Percentiles rank a stretch among this genome's conserved stretches.
Evolutionary conservation across 2,113 vertebrate genomes (phyloP).

Genomic region (Aepyceros melampus): DNA sequence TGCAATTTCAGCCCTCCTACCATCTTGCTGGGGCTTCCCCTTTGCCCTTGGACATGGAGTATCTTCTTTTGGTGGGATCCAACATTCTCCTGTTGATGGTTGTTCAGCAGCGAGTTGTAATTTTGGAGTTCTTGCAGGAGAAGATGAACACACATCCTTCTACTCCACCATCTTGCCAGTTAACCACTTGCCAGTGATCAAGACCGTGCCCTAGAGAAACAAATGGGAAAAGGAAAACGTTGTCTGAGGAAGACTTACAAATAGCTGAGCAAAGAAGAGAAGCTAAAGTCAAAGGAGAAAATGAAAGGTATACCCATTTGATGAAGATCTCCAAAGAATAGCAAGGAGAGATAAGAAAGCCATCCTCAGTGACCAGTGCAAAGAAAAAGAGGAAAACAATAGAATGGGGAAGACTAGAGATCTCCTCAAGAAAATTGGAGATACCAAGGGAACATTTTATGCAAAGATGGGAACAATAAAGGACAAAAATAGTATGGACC

Average conservation of each 20-base stretch:
- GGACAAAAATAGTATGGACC: not conserved
- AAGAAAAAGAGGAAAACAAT: not conserved
- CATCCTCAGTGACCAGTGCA: not conserved
- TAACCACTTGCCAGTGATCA: not conserved
- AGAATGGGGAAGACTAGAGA: not conserved
- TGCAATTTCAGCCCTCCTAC: rapidly evolving
- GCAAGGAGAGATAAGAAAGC: not conserved
- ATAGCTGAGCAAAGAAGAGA: not conserved
- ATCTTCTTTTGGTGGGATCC: not conserved
- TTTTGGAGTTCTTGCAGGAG: not conserved
- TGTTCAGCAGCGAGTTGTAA: not conserved
- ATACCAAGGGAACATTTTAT: not conserved
- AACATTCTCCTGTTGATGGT: not conserved
- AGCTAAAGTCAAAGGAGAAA: not conserved
- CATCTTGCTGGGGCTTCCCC: not conserved
- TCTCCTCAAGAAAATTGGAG: not conserved
- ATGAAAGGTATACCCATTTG: not conserved
- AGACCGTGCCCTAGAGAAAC: not conserved
- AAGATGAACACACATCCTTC: not conserved
- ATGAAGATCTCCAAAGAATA: not conserved
- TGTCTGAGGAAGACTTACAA: not conserved
- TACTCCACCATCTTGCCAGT: not conserved
- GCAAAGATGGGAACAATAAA: not conserved
- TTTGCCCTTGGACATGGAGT: not conserved
- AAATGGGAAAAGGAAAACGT: not conserved